Evolutionary conservation across 2,797 vertebrate genomes (phyloP).

Genomic region (Delichon dasypus): DNA sequence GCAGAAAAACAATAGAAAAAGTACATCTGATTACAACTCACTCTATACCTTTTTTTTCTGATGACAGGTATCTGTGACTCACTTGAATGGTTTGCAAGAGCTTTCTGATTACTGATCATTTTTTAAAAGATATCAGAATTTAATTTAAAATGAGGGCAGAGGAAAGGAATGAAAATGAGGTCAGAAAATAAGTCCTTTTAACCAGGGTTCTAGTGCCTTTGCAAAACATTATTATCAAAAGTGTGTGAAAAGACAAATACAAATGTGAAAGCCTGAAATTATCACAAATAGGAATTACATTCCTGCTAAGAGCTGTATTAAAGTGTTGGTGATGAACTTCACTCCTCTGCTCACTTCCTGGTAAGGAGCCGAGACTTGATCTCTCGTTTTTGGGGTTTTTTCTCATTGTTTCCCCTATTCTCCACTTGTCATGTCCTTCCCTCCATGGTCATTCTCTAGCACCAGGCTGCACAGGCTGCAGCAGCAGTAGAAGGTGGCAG

Average conservation of each 20-base stretch:
- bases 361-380: neutral
- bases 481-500: neutral
- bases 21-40: neutral
- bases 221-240: neutral
- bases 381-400: neutral
- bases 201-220: neutral
- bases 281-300: neutral
- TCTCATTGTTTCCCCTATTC: neutral
- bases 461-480: neutral
- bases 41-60: neutral
- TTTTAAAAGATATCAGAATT: neutral
- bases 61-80: neutral
- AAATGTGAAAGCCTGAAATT: neutral
- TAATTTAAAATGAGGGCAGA: neutral
- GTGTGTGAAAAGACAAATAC: neutral
- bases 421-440: neutral
- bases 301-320: neutral
- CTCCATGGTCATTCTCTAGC: rapidly evolving
- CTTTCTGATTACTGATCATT: neutral
- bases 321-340: neutral
- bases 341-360: neutral
- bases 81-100: neutral
- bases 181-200: neutral
- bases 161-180: neutral
- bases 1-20: neutral